Evolutionary conservation across 2,888 invertebrate species (phyloP), one percentile per base, ranked within the genome.

Genomic region (Hemithea aestivaria): DNA sequence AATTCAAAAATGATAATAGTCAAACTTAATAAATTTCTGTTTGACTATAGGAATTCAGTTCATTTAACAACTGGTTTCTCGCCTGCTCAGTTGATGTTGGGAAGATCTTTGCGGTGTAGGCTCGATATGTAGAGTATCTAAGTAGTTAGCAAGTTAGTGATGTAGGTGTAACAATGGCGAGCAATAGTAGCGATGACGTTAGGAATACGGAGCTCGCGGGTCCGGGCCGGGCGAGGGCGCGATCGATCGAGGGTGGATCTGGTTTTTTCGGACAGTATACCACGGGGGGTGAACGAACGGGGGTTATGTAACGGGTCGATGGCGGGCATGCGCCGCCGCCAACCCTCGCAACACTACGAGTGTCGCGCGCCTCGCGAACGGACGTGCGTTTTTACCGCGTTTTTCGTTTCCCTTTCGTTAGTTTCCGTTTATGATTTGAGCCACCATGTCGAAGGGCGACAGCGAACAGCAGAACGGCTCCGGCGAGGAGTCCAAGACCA

Each of bases 401-500:
- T 88, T 88, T 87, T 82, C 79, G 78, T 84, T 87, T 87, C 84
- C 84, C 83, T 88, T 88, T 87, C 82, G 83, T 87, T 87, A 78
- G 43, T 87, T 88, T 84, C 77, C 84, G 85, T 88, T 88, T 87
- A 87, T 85, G 84, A 84, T 87, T 87, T 83, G 71, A 83, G 68
- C 63, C 84, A 93, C 91, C 92, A 94, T 94, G 94, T 93, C 93
- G 83, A 94, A 94, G 89, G 94, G 93, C 82, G 94, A 94, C 85
- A 91, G 92, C 67, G 94, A 94, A 80, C 94, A 95, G 87, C 95
- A 95, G 79, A 95, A 95, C 82, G 90, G 93, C 72, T 94, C 94
- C 71, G 92, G 93, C 69, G 95, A 95, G 87, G 97, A 97, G 89
- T 96, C 96, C 67, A 96, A 97, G 89, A 99, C 99, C 62, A 99